Conservation (phyloP, 2,113 vertebrate genomes). For the Corythornis cristatus region DNA sequence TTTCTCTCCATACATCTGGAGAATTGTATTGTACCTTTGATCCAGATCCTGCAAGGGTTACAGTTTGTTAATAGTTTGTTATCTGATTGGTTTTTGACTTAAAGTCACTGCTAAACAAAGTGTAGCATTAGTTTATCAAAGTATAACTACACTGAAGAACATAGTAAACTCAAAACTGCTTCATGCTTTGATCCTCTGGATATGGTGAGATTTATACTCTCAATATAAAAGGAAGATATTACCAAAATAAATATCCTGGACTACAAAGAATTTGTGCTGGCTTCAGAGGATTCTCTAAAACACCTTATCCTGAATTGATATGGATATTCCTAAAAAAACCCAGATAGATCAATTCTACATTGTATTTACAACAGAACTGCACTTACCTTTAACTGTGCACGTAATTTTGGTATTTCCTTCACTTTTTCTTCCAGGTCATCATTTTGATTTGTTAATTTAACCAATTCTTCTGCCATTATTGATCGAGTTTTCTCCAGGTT, state of each 20-base stretch:
- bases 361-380: not conserved
- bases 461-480: conserved; percentile 93
- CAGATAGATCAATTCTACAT: not conserved
- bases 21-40: conserved; percentile 97
- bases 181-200: not conserved
- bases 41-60: conserved; percentile 88
- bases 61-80: not conserved
- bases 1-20: conserved; percentile 99
- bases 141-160: not conserved
- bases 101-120: not conserved
- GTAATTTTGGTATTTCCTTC: conserved; percentile 89
- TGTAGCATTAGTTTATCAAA: not conserved
- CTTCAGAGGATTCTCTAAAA: not conserved
- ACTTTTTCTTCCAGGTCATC: conserved; percentile 95
- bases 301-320: not conserved
- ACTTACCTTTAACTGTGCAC: conserved; percentile 86
- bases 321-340: not conserved
- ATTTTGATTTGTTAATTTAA: conserved; percentile 93
- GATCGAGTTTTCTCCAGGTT: conserved; percentile 92
- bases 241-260: not conserved
- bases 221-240: not conserved
- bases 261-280: not conserved
- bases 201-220: not conserved
- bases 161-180: not conserved
- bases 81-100: not conserved